Evolutionary conservation across 2,113 vertebrate species (phyloP).

Genomic region (Oriolus oriolus): DNA sequence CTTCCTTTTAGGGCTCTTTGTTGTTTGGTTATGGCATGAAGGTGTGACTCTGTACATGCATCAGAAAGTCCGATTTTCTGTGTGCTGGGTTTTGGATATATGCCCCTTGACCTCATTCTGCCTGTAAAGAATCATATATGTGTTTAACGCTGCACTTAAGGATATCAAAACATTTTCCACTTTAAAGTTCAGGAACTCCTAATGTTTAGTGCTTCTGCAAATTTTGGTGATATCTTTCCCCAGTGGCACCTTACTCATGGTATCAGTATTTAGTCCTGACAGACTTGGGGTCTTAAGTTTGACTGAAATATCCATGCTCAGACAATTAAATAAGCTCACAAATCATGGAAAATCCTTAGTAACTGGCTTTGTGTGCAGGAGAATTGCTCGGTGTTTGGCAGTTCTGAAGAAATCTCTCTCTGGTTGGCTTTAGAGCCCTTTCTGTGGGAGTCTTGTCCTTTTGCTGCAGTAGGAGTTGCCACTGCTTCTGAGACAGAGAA

Average conservation of each 20-base stretch:
- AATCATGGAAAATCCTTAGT: neutral
- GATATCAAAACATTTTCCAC: neutral
- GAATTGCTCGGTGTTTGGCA: neutral
- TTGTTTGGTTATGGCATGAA: neutral
- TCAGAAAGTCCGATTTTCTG: neutral
- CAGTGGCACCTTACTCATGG: neutral
- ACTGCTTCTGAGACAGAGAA: neutral
- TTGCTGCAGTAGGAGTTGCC: neutral
- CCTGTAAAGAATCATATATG: fast-evolving
- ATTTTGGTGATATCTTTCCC: neutral
- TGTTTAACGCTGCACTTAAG: fast-evolving
- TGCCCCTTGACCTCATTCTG: neutral
- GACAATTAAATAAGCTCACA: neutral
- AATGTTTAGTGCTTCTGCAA: neutral
- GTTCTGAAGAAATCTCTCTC: neutral
- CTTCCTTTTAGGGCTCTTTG: neutral
- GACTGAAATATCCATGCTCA: neutral
- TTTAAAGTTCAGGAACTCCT: neutral
- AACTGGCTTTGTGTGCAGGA: neutral
- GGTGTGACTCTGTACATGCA: neutral
- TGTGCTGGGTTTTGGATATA: neutral
- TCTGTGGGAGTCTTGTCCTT: neutral
- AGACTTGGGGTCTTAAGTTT: neutral
- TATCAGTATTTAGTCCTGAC: neutral
- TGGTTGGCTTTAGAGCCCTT: neutral